Evolutionary conservation across 2,888 invertebrate species (phyloP), one percentile per base, ranked within the genome.

Genomic region (Meloe dianella): DNA sequence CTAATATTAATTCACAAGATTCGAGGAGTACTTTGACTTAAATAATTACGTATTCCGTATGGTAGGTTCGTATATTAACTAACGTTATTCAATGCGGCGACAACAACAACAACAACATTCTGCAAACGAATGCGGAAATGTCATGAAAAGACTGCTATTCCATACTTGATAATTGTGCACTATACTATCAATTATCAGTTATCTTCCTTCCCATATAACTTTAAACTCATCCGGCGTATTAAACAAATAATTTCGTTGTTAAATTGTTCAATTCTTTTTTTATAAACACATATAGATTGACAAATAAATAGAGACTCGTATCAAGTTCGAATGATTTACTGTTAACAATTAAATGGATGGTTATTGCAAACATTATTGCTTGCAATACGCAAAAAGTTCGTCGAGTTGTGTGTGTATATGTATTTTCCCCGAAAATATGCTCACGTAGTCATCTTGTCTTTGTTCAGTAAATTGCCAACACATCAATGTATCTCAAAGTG

Each of bases 401-500:
- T 47, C 47, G 47, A n/a, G 38, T 22, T 8, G 22, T 59, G 58
- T 54, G 12, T 51, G 14, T 24, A 24, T 54, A 6, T 24, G 14
- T 54, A 14, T 27, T 54, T 54, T 3, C 27, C 54, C 27, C 54
- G 54, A 64, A 64, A 64, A 64, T 64, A 64, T 64, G 64, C 64
- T 60, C 64, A 64, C 64, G 64, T 64, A 64, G 64, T 41, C 41
- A 35, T 65, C 60, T 60, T 73, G 69, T 77, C 75, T 77, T 75
- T 75, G 75, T 76, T 74, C 68, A 68, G 71, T 72, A 73, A 71
- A 76, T 74, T 74, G 74, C 70, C 65, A 68, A 69, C 74, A 71
- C 73, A 73, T 75, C 76, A 71, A 73, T 70, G 73, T 72, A 71
- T 73, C 71, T 70, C 63, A 70, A 67, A 70, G 72, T 66, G 67